Conservation (phyloP, 2,888 invertebrate genomes). For the Pterostichus niger region DNA sequence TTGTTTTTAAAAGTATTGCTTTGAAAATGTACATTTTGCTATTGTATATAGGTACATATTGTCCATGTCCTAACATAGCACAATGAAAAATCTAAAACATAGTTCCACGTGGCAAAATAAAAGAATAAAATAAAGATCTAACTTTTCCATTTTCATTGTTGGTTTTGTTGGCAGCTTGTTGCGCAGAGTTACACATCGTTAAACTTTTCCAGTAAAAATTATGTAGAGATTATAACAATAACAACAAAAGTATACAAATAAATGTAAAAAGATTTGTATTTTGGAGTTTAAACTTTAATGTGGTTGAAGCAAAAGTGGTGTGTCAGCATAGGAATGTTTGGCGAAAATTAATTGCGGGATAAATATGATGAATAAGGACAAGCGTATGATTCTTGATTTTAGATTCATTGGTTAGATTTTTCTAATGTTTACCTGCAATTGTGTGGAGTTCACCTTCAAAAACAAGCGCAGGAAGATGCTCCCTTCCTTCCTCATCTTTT, state of each 20-base stretch:
- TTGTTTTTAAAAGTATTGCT: neutral
- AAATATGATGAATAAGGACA: no score
- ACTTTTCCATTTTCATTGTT: constrained; percentile 17
- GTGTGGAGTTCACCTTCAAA: no score
- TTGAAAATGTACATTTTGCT: neutral
- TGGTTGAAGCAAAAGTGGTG: no score
- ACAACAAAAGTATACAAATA: neutral
- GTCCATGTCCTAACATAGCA: neutral
- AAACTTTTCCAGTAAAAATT: neutral
- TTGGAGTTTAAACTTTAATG: neutral
- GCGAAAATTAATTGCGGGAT: no score
- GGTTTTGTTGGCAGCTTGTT: constrained; percentile 25
- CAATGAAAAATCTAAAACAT: no score
- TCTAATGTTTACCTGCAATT: no score
- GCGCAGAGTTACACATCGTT: neutral
- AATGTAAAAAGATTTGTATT: neutral
- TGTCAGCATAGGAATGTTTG: no score
- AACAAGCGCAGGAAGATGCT: no score
- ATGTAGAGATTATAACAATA: neutral
- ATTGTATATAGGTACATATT: neutral
- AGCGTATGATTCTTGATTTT: no score
- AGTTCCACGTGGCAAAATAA: neutral
- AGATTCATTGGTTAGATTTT: no score
- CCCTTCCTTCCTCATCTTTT: no score
- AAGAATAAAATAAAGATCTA: neutral